phyloP scores from a whole-genome alignment of 2,113 vertebrate species.

The Carassius auratus region DNA sequence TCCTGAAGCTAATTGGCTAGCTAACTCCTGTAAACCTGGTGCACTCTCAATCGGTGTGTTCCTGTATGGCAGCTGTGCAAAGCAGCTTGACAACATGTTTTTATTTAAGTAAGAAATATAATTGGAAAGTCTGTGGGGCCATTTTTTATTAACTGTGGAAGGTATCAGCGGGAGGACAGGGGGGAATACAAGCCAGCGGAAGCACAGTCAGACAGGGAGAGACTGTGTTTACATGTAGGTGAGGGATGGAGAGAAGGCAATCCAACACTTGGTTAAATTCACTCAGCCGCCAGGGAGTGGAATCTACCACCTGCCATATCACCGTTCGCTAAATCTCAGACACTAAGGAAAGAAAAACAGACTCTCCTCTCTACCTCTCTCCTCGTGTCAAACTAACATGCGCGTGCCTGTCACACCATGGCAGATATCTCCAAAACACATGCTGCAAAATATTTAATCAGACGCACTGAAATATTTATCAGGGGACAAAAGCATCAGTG shows the following conservation, averaged over 20 bases:
- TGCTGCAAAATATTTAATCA: conserved; percentile 51
- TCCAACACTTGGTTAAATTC: conserved; percentile 61
- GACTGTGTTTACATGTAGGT: conserved; percentile 58
- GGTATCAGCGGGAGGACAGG: conserved; percentile 55
- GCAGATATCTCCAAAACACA: conserved; percentile 33
- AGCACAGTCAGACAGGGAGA: conserved; percentile 45
- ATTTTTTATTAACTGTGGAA: conserved; percentile 58
- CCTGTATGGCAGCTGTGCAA: conserved; percentile 39
- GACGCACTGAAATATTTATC: conserved; percentile 57
- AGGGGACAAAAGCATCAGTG: conserved; percentile 50
- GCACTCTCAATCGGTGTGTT: conserved; percentile 35
- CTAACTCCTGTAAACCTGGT: background rate
- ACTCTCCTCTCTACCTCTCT: background rate
- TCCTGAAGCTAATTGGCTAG: conserved; percentile 27
- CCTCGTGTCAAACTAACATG: conserved; percentile 38
- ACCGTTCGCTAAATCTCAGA: conserved; percentile 50
- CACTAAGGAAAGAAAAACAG: conserved; percentile 48
- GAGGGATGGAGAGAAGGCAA: conserved; percentile 48
- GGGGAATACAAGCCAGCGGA: conserved; percentile 54
- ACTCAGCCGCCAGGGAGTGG: conserved; percentile 53
- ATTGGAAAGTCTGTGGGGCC: conserved; percentile 55
- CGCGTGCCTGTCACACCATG: background rate
- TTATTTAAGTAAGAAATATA: conserved; percentile 60
- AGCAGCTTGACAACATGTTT: conserved; percentile 56
- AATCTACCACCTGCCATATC: conserved; percentile 47